phyloP scores from a whole-genome alignment of 2,113 vertebrate species.

The Colinus virginianus region DNA sequence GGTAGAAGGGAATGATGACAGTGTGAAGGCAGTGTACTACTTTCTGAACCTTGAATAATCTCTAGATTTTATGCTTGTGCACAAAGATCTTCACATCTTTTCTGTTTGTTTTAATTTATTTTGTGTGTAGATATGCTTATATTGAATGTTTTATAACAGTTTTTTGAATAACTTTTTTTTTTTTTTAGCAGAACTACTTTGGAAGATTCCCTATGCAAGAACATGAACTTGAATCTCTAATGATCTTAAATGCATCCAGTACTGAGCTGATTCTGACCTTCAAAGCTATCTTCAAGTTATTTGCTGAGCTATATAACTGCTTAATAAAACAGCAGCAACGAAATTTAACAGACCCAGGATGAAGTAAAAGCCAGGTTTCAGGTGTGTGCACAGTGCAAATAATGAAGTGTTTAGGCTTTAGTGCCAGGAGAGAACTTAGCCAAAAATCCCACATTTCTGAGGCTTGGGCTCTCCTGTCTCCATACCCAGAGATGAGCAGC shows the following conservation, averaged over 20 bases:
- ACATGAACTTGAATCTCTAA: background rate
- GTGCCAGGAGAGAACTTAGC: background rate
- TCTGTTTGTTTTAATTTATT: background rate
- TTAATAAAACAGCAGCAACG: background rate
- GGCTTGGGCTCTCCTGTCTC: background rate
- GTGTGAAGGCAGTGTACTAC: background rate
- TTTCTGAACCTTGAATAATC: background rate
- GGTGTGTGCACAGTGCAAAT: fast-evolving
- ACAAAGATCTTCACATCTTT: background rate
- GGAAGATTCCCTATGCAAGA: background rate
- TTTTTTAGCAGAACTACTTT: background rate
- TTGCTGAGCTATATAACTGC: fast-evolving
- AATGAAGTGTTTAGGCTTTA: background rate
- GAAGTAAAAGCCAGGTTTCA: background rate
- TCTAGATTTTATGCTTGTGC: background rate
- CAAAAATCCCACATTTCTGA: fast-evolving
- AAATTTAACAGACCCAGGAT: background rate
- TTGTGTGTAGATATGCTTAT: background rate
- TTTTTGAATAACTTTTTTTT: background rate
- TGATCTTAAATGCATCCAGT: background rate
- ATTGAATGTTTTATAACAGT: background rate
- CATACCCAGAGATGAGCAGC: fast-evolving
- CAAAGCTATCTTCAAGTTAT: background rate
- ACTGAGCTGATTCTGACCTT: background rate
- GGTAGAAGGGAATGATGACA: background rate